Evolutionary conservation across 2,888 invertebrate genomes (phyloP).

Genomic region (Hirtodrosophila cameraria): DNA sequence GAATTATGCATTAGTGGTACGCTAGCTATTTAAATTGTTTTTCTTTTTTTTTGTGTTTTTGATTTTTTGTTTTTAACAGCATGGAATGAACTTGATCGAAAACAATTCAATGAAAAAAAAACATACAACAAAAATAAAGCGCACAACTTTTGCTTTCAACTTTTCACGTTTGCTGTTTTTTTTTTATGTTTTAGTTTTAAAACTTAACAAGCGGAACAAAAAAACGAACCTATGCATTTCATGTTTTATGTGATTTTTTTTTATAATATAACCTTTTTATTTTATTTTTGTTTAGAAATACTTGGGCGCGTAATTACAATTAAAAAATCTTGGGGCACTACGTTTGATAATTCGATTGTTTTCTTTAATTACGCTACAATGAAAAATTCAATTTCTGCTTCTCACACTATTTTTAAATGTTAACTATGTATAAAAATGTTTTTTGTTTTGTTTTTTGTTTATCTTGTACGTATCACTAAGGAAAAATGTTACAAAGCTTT

Average conservation of each 20-base stretch:
- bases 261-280: constrained; percentile 19
- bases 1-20: constrained; percentile 42
- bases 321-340: constrained; percentile 51
- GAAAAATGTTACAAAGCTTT: constrained; percentile 77
- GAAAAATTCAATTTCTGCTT: constrained; percentile 53
- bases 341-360: constrained; percentile 56
- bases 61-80: constrained; percentile 60
- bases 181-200: constrained; percentile 31
- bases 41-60: constrained; percentile 29
- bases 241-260: constrained; percentile 23
- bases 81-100: constrained; percentile 72
- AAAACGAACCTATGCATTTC: constrained; percentile 42
- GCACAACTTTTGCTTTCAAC: constrained; percentile 42
- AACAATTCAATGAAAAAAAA: constrained; percentile 43
- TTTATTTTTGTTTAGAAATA: constrained; percentile 66
- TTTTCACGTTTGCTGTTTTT: constrained; percentile 23
- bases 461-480: constrained; percentile 53
- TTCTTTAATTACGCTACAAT: constrained; percentile 66
- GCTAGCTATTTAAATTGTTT: constrained; percentile 43
- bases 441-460: constrained; percentile 31
- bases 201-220: constrained; percentile 74
- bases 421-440: constrained; percentile 69
- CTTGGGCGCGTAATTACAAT: constrained; percentile 64
- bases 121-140: constrained; percentile 44
- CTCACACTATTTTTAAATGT: constrained; percentile 47